phyloP scores from a whole-genome alignment of 2,113 vertebrate genomes.

The Orycteropus afer region DNA sequence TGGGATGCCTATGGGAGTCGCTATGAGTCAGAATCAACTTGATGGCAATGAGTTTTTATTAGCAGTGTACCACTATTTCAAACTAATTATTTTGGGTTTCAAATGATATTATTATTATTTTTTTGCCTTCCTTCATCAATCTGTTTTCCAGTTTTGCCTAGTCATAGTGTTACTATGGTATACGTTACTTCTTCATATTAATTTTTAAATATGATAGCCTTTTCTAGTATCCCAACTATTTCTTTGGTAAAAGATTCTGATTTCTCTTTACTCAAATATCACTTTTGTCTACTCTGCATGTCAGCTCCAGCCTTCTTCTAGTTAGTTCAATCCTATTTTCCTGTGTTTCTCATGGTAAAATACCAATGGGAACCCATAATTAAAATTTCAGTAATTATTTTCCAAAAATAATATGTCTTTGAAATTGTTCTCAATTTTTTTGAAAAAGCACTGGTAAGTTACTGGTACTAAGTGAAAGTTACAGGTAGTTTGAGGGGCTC shows the following conservation, averaged over 20 bases:
- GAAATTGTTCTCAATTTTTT: background rate
- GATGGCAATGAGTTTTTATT: too few relatives aligned
- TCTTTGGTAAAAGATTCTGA: background rate
- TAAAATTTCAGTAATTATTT: conserved; percentile 20
- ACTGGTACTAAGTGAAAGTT: background rate
- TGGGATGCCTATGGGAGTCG: too few relatives aligned
- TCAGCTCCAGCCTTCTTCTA: background rate
- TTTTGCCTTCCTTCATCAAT: background rate
- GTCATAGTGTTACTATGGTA: background rate
- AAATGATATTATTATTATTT: background rate
- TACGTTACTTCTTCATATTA: background rate
- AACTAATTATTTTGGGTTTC: background rate
- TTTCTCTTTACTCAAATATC: conserved; percentile 35
- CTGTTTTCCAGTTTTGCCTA: conserved; percentile 8
- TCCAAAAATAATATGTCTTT: background rate
- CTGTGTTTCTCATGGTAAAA: conserved; percentile 32
- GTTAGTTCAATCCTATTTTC: background rate
- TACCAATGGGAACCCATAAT: conserved; percentile 45
- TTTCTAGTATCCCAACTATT: background rate
- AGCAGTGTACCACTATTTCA: background rate
- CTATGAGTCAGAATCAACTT: too few relatives aligned
- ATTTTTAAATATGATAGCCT: background rate
- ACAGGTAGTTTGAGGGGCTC: background rate
- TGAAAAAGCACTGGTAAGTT: background rate
- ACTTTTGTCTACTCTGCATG: background rate